These are phyloP conservation scores for Phortica variegata DNA, from an alignment of 1,140 invertebrate genomes.

Conservation along the genomic window DNA sequence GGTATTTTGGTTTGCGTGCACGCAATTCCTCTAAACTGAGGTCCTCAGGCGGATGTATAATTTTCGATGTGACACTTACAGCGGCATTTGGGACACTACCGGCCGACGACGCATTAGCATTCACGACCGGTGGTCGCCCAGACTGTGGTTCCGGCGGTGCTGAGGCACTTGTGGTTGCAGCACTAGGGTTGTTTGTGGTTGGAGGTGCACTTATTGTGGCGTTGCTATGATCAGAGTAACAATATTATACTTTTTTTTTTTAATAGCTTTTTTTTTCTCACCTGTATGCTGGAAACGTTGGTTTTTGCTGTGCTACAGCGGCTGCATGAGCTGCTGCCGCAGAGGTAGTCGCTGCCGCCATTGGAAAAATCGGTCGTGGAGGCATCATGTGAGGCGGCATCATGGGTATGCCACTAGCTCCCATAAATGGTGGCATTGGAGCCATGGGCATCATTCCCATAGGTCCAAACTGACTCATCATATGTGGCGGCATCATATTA, in stretches of 20 bases:
- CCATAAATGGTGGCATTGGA: slow-evolving; percentile 61
- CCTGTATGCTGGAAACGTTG: slow-evolving; percentile 79
- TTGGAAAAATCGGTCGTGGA: slow-evolving; percentile 76
- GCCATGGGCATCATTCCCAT: slow-evolving; percentile 62
- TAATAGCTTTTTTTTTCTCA: slow-evolving; percentile 40
- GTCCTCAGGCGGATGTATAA: slow-evolving; percentile 93
- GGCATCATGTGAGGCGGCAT: slow-evolving; percentile 70
- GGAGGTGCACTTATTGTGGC: slow-evolving; percentile 71
- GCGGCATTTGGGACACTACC: slow-evolving; percentile 14
- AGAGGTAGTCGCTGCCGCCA: slow-evolving; percentile 66
- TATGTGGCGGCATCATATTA: slow-evolving; percentile 64
- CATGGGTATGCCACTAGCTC: slow-evolving; percentile 59
- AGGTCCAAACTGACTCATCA: slow-evolving; percentile 61
- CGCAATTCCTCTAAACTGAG: slow-evolving; percentile 88
- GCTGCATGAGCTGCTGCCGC: slow-evolving; percentile 59
- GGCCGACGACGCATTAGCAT: slow-evolving; percentile 25
- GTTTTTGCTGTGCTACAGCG: slow-evolving; percentile 65
- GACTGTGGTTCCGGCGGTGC: slow-evolving; percentile 42
- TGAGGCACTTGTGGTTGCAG: slow-evolving; percentile 31
- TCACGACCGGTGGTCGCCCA: slow-evolving; percentile 1
- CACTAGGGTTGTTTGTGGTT: slow-evolving; percentile 58
- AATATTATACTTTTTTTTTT: no score
- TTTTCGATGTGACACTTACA: slow-evolving; percentile 66
- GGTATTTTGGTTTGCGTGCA: slow-evolving; percentile 74
- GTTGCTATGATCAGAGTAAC: slow-evolving; percentile 55